A percentile compares a stretch with the other conserved stretches of the same genome.
These are phyloP conservation scores for Acanthurus tractus DNA, from an alignment of 2,797 vertebrate genomes.

Conservation along the genomic window DNA sequence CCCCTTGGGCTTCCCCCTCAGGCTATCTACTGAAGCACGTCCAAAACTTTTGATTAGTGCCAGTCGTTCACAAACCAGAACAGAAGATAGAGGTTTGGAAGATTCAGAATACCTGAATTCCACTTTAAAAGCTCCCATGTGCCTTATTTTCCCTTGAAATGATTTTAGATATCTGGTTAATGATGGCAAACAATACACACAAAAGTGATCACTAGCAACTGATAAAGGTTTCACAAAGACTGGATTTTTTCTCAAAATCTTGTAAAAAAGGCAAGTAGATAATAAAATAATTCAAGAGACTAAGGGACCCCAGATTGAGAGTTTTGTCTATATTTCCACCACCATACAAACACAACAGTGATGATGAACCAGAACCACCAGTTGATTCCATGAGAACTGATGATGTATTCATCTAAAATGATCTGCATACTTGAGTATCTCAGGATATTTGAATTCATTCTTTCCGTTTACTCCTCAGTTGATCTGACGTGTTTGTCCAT, in stretches of 20 bases:
- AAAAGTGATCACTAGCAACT: neutral
- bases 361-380: neutral
- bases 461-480: neutral
- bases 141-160: slow-evolving; percentile 6
- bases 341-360: neutral
- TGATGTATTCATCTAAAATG: slow-evolving; percentile 5
- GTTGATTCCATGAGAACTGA: neutral
- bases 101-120: no score
- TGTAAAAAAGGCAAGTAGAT: neutral
- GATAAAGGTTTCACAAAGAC: neutral
- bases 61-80: no score
- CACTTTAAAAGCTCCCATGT: neutral
- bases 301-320: neutral
- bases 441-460: slow-evolving; percentile 1
- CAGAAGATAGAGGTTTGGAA: no score
- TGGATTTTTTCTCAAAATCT: neutral
- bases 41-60: no score
- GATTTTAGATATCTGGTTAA: neutral
- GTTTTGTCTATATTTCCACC: neutral
- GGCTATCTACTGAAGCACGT: no score
- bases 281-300: neutral
- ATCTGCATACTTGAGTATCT: neutral
- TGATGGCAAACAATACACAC: slow-evolving; percentile 4
- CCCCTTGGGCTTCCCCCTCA: no score
- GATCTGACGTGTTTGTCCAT: slow-evolving; percentile 16